phyloP scores from a whole-genome alignment of 92 coral and sea anemone species.

The Porites evermanni region DNA sequence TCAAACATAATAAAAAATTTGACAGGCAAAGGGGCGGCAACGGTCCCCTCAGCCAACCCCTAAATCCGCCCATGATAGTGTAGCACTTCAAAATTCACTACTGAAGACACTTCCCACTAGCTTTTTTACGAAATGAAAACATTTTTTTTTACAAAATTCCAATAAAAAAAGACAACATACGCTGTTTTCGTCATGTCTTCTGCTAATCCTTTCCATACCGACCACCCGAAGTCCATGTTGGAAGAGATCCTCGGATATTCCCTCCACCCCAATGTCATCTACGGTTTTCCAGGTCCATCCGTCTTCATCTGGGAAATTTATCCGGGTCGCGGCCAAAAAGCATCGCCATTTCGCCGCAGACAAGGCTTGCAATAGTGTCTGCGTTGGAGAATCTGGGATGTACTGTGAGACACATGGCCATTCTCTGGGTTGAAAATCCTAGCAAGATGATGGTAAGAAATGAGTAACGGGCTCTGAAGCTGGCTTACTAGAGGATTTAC shows the following conservation, averaged over 20 bases:
- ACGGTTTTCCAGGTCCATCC: slow-evolving; percentile 46
- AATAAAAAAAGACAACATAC: slow-evolving; percentile 12
- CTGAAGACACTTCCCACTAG: too few relatives aligned
- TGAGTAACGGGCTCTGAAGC: too few relatives aligned
- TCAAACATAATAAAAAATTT: too few relatives aligned
- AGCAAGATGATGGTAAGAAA: background rate
- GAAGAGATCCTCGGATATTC: slow-evolving; percentile 15
- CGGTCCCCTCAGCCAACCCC: too few relatives aligned
- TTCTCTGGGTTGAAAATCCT: slow-evolving; percentile 22
- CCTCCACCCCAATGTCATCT: slow-evolving; percentile 23
- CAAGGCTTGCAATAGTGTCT: background rate
- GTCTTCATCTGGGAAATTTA: slow-evolving; percentile 66
- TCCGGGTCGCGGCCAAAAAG: slow-evolving; percentile 65
- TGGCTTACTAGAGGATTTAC: too few relatives aligned
- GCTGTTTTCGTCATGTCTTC: background rate
- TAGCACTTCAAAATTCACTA: too few relatives aligned
- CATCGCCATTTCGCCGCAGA: slow-evolving; percentile 59
- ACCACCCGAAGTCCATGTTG: slow-evolving; percentile 39
- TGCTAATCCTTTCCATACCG: slow-evolving; percentile 14
- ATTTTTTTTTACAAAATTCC: too few relatives aligned
- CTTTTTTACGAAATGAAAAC: too few relatives aligned
- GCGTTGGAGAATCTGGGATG: slow-evolving; percentile 15
- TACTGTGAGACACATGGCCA: slow-evolving; percentile 3
- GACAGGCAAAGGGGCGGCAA: too few relatives aligned
- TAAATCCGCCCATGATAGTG: too few relatives aligned